Conservation (phyloP, 2,888 invertebrate species). For the Acanthosepion esculentum region DNA sequence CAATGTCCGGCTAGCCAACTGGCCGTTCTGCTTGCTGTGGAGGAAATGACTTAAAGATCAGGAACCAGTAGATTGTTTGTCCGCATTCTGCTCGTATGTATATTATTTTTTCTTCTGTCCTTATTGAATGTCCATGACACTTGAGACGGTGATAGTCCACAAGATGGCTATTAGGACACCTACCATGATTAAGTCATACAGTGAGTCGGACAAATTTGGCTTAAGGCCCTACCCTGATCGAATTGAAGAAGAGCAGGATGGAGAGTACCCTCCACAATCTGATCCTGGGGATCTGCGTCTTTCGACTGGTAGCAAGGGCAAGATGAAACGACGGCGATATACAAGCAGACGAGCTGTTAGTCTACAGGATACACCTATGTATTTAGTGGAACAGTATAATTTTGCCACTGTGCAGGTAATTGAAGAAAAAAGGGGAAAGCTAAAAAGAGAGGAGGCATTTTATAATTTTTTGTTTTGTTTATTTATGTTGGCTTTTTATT, state of each 20-base stretch:
- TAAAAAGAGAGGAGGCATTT: no score
- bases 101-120: not conserved
- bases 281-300: not conserved
- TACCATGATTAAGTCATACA: not conserved
- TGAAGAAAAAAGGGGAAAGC: not conserved
- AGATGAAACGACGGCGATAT: not conserved
- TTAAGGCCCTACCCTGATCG: not conserved
- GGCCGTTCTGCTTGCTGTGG: not conserved
- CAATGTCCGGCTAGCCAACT: conserved; percentile 4
- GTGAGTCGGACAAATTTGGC: not conserved
- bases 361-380: conserved; percentile 44
- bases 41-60: conserved; percentile 33
- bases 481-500: not conserved
- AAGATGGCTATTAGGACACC: conserved; percentile 8
- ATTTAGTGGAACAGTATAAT: conserved; percentile 44
- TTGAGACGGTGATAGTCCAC: not conserved
- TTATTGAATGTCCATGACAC: not conserved
- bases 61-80: not conserved
- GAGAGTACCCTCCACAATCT: not conserved
- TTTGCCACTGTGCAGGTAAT: conserved; percentile 41
- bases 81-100: not conserved
- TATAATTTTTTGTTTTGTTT: no score
- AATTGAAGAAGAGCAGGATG: not conserved
- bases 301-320: conserved; percentile 35
- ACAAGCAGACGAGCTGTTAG: conserved; percentile 24